Evolutionary conservation across 2,797 vertebrate species (phyloP).

Genomic region (Morus bassanus): DNA sequence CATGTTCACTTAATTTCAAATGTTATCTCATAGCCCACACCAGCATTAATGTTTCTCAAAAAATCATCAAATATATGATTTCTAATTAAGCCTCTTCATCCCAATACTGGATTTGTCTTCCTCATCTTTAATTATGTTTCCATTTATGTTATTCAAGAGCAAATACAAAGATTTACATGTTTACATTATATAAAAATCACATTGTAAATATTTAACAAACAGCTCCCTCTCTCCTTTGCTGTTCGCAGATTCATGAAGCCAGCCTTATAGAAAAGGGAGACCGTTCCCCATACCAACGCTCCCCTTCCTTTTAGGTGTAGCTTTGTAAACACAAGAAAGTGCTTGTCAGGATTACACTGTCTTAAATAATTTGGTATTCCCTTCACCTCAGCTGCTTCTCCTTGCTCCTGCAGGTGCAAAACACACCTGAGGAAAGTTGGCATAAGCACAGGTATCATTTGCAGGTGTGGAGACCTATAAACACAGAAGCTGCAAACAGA

Average conservation of each 20-base stretch:
- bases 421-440: background rate
- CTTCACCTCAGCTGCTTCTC: background rate
- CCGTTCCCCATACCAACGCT: rapidly evolving
- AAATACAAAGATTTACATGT: background rate
- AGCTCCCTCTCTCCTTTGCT: background rate
- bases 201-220: background rate
- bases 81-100: constrained; percentile 30
- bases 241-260: background rate
- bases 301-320: background rate
- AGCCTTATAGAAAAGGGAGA: background rate
- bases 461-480: background rate
- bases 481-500: no score
- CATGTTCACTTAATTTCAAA: background rate
- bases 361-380: background rate
- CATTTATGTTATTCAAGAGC: background rate
- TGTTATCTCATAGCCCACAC: background rate
- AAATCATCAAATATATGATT: constrained; percentile 13
- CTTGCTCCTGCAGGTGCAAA: rapidly evolving
- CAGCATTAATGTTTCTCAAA: background rate
- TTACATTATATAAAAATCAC: background rate
- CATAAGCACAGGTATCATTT: background rate
- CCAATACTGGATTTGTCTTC: background rate
- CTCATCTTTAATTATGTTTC: background rate
- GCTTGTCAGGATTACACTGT: background rate
- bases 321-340: no score